Conservation (phyloP, 2,888 invertebrate species). For the Papilio protenor region DNA sequence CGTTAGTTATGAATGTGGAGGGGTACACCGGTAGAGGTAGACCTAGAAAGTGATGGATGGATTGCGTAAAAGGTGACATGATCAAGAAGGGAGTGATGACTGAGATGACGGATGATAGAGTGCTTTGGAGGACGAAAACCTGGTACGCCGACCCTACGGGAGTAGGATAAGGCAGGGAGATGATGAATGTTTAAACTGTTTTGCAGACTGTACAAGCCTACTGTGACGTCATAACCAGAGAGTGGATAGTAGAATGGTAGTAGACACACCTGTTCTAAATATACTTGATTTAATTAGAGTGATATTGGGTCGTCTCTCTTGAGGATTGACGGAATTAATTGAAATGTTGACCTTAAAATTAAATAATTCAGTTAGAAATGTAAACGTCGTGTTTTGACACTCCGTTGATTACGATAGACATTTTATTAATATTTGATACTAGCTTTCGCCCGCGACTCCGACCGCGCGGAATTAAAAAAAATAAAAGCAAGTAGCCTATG, state of each 20-base stretch:
- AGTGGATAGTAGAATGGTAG: not conserved
- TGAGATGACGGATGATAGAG: too few relatives aligned
- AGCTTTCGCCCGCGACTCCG: too few relatives aligned
- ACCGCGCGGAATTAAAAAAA: too few relatives aligned
- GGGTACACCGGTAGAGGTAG: too few relatives aligned
- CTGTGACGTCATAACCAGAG: not conserved
- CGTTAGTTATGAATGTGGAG: too few relatives aligned
- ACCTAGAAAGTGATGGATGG: too few relatives aligned
- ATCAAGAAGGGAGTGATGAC: too few relatives aligned
- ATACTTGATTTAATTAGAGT: not conserved
- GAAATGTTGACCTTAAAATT: not conserved
- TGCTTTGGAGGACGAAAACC: too few relatives aligned
- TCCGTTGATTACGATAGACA: not conserved
- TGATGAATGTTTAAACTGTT: not conserved
- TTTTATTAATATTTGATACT: not conserved
- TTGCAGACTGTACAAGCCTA: not conserved
- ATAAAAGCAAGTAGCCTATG: too few relatives aligned
- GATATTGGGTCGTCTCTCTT: not conserved
- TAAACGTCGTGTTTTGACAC: not conserved
- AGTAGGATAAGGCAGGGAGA: too few relatives aligned
- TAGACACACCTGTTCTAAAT: not conserved
- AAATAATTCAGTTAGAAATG: not conserved
- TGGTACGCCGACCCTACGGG: too few relatives aligned
- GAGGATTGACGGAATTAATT: constrained; percentile 8
- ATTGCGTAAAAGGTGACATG: too few relatives aligned